These are phyloP conservation scores for Xiphorhynchus elegans DNA, from an alignment of 2,113 vertebrate genomes.

Conservation along the genomic window DNA sequence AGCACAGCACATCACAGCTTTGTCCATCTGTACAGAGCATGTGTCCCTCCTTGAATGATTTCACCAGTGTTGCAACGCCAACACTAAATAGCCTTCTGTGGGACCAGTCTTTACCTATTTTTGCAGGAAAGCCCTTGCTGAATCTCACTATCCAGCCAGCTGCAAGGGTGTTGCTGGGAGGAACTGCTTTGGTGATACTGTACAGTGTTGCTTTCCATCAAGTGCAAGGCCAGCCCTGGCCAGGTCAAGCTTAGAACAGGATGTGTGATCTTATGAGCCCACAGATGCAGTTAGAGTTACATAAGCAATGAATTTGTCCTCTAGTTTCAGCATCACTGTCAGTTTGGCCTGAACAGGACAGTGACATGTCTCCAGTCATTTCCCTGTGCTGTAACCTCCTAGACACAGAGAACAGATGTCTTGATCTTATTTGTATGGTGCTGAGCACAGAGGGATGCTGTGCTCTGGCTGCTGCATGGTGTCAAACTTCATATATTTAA, in stretches of 20 bases:
- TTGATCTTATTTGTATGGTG: neutral
- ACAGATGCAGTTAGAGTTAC: fast-evolving
- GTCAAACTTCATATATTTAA: neutral
- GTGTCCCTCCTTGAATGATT: neutral
- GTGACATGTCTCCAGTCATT: neutral
- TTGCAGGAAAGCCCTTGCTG: neutral
- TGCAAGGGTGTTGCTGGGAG: neutral
- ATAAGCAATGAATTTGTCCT: neutral
- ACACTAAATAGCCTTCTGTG: neutral
- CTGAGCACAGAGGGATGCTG: neutral
- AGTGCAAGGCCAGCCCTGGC: neutral
- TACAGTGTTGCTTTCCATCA: fast-evolving
- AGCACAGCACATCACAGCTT: neutral
- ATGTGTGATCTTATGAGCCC: fast-evolving
- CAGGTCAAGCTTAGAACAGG: neutral
- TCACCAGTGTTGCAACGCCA: neutral
- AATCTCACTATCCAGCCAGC: neutral
- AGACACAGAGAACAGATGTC: neutral
- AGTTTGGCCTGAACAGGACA: neutral
- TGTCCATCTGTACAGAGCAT: neutral
- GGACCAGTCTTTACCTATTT: neutral
- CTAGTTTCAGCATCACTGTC: neutral
- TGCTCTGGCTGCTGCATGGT: neutral
- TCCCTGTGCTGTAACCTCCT: neutral
- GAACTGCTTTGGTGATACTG: neutral